Evolutionary conservation across 2,888 invertebrate genomes (phyloP), one percentile per base, ranked within the genome.

Genomic region (Torymus texanus): DNA sequence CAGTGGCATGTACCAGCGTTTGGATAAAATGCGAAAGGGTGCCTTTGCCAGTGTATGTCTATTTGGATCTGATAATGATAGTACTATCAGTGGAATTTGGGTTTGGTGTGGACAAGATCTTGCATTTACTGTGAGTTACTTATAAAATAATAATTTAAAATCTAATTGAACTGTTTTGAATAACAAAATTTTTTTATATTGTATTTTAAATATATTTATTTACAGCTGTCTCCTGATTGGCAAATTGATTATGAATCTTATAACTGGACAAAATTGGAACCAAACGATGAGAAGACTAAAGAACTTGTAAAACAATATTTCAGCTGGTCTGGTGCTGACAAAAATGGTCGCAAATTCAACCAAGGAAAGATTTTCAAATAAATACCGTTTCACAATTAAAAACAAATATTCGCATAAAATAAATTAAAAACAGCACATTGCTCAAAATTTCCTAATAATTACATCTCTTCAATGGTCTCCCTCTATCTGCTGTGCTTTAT

Each of bases 341-440:
- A 95, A 90, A 91, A 93, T 72, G 98, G 97, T 80, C 96, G 98
- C 90, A 93, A 94, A 89, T 98, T 98, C 93, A 98, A 98, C 92
- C 97, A 99, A 93, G 99, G 99, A 91, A 99, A 99, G 93, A 96
- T 99, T 91, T 99, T 98, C 93, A 99, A 99, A 93, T 99, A 94
- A 93, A 94, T 93, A 88, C 79, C 83, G 83, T 86, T 81, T 82
- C 77, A 79, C 81, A 85, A 82, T 85, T 78, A 81, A 83, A 85
- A 84, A 84, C 83, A 81, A 86, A 86, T 87, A 88, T 87, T 87
- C 85, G 85, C 85, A 85, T 82, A 83, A 85, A 86, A 86, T 85
- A 85, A 86, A 86, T 83, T 82, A 80, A 84, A 82, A 78, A 83
- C 74, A 79, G 67, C 65, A 59, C 18, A 59, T 41, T 77, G 71